Conservation (phyloP, 2,113 vertebrate genomes). For the Vulpes ferrilata region DNA sequence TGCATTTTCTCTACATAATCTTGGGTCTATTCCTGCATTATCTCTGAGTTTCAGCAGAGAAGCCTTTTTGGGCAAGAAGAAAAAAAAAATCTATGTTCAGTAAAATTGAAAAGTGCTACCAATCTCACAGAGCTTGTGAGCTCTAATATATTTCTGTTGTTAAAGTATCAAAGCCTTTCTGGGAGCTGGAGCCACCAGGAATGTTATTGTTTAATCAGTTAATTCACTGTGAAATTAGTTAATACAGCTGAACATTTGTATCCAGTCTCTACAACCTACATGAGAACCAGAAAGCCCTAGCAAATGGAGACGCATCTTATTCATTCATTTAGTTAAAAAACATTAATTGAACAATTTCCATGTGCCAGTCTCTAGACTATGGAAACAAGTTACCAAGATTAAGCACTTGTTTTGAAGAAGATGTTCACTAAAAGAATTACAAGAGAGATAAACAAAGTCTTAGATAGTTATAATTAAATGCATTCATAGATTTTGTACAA, state of each 20-base stretch:
- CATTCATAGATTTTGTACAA: not conserved
- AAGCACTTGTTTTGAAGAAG: not conserved
- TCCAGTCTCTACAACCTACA: not conserved
- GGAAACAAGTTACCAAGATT: not conserved
- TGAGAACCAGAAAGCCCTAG: not conserved
- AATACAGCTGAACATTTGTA: not conserved
- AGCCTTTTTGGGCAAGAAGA: not conserved
- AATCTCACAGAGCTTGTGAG: not conserved
- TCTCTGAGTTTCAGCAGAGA: not conserved
- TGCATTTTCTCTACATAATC: not conserved
- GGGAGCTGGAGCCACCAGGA: not conserved
- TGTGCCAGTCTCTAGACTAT: not conserved
- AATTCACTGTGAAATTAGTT: not conserved
- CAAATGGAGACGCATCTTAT: not conserved
- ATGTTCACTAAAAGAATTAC: not conserved
- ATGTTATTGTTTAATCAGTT: not conserved
- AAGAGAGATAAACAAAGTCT: not conserved
- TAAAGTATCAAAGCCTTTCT: not conserved
- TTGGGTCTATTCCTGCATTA: not conserved
- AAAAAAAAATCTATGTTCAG: not conserved
- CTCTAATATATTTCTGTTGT: not conserved
- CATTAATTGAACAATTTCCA: not conserved
- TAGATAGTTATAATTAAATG: not conserved
- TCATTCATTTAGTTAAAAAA: not conserved
- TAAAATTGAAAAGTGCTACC: not conserved